Percentiles rank a stretch among this genome's conserved stretches.
Conservation (phyloP, 2,888 invertebrate species). For the Morinoia aosen region DNA sequence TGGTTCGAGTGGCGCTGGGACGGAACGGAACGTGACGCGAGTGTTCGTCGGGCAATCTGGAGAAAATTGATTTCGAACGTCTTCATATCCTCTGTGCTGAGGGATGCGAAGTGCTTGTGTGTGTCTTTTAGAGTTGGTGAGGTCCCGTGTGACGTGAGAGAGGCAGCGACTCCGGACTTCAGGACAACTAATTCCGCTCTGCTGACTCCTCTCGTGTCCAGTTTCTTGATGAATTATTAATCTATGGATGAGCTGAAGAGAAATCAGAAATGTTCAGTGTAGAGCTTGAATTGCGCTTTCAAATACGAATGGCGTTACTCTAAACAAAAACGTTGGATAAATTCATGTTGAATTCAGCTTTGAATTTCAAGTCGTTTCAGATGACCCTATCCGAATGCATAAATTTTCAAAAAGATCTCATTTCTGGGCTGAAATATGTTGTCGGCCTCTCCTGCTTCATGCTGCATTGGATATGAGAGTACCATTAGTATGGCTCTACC, state of each 20-base stretch:
- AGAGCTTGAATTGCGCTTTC: background rate
- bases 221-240: background rate
- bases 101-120: background rate
- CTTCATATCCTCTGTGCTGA: background rate
- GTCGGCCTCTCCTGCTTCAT: background rate
- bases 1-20: background rate
- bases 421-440: background rate
- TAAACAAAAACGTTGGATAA: background rate
- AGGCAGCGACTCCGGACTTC: background rate
- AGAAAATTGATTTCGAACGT: constrained; percentile 10
- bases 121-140: background rate
- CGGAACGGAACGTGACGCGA: background rate
- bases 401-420: background rate
- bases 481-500: background rate
- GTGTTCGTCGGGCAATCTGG: background rate
- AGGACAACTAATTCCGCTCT: background rate
- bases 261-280: background rate
- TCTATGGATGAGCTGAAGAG: background rate
- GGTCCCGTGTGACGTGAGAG: background rate
- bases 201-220: background rate
- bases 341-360: background rate
- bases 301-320: background rate
- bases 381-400: background rate
- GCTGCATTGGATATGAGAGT: background rate
- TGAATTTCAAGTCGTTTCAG: background rate